Conservation (phyloP, 2,888 invertebrate genomes). For the Frankliniella intonsa region DNA sequence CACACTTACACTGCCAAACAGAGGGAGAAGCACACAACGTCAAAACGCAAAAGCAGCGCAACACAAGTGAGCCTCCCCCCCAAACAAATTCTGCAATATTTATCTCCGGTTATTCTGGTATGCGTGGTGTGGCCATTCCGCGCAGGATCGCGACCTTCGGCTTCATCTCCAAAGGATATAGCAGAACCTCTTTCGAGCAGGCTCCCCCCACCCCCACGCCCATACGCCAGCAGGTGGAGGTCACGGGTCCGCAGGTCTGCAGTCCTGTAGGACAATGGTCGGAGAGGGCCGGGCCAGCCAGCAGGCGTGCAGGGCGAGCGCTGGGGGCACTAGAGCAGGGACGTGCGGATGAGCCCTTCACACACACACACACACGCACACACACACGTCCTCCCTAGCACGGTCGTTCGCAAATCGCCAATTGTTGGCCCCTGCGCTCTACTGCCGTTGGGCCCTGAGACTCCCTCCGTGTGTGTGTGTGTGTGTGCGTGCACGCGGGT, state of each 20-base stretch:
- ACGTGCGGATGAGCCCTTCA: not conserved
- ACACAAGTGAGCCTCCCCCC: too few relatives aligned
- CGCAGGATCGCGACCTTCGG: too few relatives aligned
- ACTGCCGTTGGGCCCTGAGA: not conserved
- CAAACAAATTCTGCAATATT: too few relatives aligned
- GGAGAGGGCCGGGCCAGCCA: not conserved
- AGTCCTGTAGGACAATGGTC: not conserved
- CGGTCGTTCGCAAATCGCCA: slow-evolving; percentile 21
- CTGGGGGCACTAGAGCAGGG: not conserved
- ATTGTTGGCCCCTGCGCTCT: not conserved
- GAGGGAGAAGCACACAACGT: too few relatives aligned
- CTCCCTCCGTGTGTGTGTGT: not conserved
- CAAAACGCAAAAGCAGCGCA: too few relatives aligned
- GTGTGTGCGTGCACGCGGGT: not conserved
- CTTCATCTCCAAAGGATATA: too few relatives aligned
- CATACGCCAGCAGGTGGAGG: too few relatives aligned
- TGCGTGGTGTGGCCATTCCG: too few relatives aligned
- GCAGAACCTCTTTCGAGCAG: too few relatives aligned
- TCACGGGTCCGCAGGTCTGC: not conserved
- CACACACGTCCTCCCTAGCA: not conserved
- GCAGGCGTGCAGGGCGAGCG: not conserved
- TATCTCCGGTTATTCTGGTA: too few relatives aligned
- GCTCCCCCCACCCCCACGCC: not conserved
- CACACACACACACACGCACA: not conserved
- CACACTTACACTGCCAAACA: too few relatives aligned